phyloP scores from a whole-genome alignment of 1,140 invertebrate genomes.

The Dendrolimus kikuchii region DNA sequence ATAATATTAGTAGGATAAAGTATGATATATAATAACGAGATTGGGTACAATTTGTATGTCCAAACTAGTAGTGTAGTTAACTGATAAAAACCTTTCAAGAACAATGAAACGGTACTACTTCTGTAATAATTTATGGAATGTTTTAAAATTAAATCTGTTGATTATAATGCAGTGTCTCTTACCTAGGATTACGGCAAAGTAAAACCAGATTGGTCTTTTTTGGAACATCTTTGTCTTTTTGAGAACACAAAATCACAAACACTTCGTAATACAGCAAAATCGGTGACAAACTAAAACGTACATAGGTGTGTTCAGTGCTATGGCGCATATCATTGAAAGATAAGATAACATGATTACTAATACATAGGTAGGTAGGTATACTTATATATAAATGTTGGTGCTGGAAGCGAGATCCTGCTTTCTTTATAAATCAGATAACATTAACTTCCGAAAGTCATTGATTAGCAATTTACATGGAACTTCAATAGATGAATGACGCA shows the following conservation, averaged over 20 bases:
- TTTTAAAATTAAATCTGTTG: no score
- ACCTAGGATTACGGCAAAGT: conserved; percentile 62
- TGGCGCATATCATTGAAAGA: conserved; percentile 37
- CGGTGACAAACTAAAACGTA: conserved; percentile 19
- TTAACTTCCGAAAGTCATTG: background rate
- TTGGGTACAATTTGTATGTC: no score
- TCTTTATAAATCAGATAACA: no score
- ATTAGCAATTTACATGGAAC: background rate
- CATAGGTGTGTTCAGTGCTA: conserved; percentile 31
- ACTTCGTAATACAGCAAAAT: conserved; percentile 12
- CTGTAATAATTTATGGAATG: no score
- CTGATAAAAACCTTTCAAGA: no score
- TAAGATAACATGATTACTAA: conserved; percentile 53
- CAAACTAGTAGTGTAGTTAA: no score
- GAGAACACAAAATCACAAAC: conserved; percentile 13
- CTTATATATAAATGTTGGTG: background rate
- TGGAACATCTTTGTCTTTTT: conserved; percentile 40
- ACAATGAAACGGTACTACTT: no score
- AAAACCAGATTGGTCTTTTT: conserved; percentile 52
- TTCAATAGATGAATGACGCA: no score
- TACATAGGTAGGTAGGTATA: conserved; percentile 7
- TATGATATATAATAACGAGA: no score
- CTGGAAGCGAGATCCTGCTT: background rate
- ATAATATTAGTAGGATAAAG: no score
- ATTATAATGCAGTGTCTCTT: conserved; percentile 28